Percentiles rank a stretch among this genome's conserved stretches.
These are phyloP conservation scores for Galeruca laticollis DNA, from an alignment of 2,888 invertebrate genomes.

Conservation along the genomic window DNA sequence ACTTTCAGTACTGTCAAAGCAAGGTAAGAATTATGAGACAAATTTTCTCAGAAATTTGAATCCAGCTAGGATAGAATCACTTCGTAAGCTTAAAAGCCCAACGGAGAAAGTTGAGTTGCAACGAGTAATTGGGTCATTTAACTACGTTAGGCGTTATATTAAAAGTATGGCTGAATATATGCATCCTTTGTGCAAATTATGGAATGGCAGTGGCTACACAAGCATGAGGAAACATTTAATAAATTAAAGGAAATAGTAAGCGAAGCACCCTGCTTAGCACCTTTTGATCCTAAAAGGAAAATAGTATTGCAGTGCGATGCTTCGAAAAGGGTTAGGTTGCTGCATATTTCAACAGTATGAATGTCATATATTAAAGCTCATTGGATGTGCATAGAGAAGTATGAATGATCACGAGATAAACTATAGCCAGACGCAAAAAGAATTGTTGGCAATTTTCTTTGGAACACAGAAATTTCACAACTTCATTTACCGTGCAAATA, in stretches of 20 bases:
- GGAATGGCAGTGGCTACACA: conserved; percentile 42
- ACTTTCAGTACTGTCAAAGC: conserved; percentile 43
- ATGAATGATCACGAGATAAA: background rate
- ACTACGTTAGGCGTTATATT: conserved; percentile 7
- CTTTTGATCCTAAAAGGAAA: no score
- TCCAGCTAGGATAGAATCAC: background rate
- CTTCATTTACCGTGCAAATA: no score
- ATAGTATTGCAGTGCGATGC: no score
- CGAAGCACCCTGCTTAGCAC: conserved; percentile 41
- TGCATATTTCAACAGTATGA: conserved; percentile 9
- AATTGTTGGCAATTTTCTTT: background rate
- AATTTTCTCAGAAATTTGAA: conserved; percentile 16
- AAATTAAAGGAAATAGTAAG: no score
- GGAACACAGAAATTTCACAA: no score
- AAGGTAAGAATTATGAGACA: conserved; percentile 38
- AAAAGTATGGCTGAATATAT: conserved; percentile 32
- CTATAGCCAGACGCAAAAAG: background rate
- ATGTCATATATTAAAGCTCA: background rate
- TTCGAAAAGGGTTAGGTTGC: no score
- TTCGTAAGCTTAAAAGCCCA: background rate
- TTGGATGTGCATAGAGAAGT: no score
- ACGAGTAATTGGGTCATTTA: conserved; percentile 12
- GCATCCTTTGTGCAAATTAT: conserved; percentile 37
- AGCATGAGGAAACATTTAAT: conserved; percentile 39
- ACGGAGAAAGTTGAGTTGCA: background rate